These are phyloP conservation scores for Suricata suricatta DNA, from an alignment of 2,113 vertebrate species.

Conservation along the genomic window DNA sequence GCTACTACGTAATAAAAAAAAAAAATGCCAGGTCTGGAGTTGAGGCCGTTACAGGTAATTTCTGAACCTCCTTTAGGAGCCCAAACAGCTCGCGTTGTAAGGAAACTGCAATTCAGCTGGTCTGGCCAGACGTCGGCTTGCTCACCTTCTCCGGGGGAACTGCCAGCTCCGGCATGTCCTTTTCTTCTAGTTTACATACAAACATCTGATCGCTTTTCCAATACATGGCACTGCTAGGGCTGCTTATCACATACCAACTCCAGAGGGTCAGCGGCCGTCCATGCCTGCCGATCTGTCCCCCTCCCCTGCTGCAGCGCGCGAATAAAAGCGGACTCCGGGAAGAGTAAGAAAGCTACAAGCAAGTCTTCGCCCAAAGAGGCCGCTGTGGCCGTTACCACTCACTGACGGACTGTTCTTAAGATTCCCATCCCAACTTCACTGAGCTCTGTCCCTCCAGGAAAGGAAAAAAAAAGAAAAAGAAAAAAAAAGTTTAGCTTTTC, in stretches of 20 bases:
- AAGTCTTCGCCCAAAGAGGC: conserved; percentile 1
- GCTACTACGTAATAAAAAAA: conserved; percentile 58
- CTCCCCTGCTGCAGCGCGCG: background rate
- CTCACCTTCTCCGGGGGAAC: conserved; percentile 89
- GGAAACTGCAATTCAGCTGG: background rate
- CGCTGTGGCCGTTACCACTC: background rate
- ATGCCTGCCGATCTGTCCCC: background rate
- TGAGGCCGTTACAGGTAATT: conserved; percentile 62
- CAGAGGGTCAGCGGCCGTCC: conserved; percentile 61
- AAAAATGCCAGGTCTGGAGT: conserved; percentile 53
- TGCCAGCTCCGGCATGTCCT: conserved; percentile 84
- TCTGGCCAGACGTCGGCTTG: conserved; percentile 19
- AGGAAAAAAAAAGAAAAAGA: conserved; percentile 35
- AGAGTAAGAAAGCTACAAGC: background rate
- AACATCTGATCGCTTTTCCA: conserved; percentile 93
- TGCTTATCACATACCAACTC: conserved; percentile 81
- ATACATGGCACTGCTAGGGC: conserved; percentile 88
- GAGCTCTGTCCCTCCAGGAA: conserved; percentile 77
- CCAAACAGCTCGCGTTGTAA: background rate
- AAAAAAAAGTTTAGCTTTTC: conserved; percentile 85
- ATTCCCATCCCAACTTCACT: conserved; percentile 71
- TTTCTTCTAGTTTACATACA: conserved; percentile 86
- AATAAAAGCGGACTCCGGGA: background rate
- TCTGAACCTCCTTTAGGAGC: conserved; percentile 25
- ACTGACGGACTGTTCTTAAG: conserved; percentile 42